phyloP scores from a whole-genome alignment of 1,140 invertebrate genomes.

The Drosophila suzukii region DNA sequence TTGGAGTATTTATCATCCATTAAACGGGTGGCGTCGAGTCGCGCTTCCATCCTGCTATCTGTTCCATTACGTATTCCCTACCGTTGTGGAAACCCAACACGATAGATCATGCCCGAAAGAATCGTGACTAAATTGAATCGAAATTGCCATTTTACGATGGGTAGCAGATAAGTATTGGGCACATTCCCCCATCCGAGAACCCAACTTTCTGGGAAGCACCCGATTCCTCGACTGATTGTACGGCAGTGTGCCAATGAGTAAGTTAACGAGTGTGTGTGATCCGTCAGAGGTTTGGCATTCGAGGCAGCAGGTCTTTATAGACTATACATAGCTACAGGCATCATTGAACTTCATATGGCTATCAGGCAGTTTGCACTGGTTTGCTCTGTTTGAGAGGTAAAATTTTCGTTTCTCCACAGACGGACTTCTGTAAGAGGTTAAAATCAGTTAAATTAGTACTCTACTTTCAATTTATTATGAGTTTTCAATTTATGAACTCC shows the following conservation, averaged over 20 bases:
- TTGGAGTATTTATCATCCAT: conserved; percentile 70
- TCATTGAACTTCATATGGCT: conserved; percentile 54
- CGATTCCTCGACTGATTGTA: conserved; percentile 22
- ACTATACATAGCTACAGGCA: conserved; percentile 45
- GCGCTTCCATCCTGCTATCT: conserved; percentile 19
- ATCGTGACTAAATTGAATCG: conserved; percentile 66
- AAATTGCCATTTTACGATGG: conserved; percentile 66
- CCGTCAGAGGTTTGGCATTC: conserved; percentile 65
- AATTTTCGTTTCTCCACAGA: neutral
- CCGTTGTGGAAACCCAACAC: conserved; percentile 1
- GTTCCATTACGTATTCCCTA: neutral
- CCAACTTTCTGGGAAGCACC: conserved; percentile 57
- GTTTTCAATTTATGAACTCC: conserved; percentile 2
- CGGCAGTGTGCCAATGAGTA: conserved; percentile 39
- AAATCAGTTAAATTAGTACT: neutral
- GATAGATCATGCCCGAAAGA: conserved; percentile 53
- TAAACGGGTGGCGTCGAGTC: conserved; percentile 36
- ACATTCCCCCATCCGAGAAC: conserved; percentile 3
- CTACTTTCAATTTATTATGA: conserved; percentile 6
- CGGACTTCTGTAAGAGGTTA: neutral
- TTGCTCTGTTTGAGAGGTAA: neutral
- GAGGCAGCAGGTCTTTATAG: conserved; percentile 39
- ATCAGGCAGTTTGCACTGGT: conserved; percentile 16
- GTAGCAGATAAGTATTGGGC: conserved; percentile 46
- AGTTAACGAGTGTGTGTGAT: conserved; percentile 29